phyloP scores from a whole-genome alignment of 2,113 vertebrate genomes.

The Percopsis transmontana region DNA sequence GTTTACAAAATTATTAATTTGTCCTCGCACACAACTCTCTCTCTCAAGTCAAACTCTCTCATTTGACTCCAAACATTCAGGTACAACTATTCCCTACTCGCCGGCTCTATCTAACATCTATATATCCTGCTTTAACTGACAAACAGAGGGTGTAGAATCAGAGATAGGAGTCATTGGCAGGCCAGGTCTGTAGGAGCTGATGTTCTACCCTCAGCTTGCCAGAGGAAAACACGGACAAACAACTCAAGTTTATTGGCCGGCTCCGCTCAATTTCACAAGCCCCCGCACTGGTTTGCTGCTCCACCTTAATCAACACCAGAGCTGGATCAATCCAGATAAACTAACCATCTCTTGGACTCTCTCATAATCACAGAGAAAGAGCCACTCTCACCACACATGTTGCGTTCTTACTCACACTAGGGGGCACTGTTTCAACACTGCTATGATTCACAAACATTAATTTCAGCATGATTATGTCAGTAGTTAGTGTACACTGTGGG shows the following conservation, averaged over 20 bases:
- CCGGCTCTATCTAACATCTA: background rate
- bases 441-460: background rate
- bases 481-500: background rate
- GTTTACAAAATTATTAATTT: background rate
- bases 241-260: slow-evolving; percentile 35
- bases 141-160: background rate
- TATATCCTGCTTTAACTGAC: slow-evolving; percentile 3
- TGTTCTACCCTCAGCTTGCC: slow-evolving; percentile 5
- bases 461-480: slow-evolving; percentile 7
- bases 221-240: slow-evolving; percentile 42
- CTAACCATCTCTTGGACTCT: background rate
- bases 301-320: slow-evolving; percentile 28
- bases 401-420: slow-evolving; percentile 46
- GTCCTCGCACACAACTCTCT: background rate
- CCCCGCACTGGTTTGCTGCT: slow-evolving; percentile 7
- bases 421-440: slow-evolving; percentile 55
- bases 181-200: slow-evolving; percentile 8
- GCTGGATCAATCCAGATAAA: slow-evolving; percentile 25
- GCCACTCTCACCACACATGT: slow-evolving; percentile 5
- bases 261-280: slow-evolving; percentile 42
- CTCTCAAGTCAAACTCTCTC: background rate
- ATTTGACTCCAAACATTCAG: too few species aligned
- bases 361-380: background rate
- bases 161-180: slow-evolving; percentile 1
- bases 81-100: background rate